Percentiles rank a stretch among this genome's conserved stretches.
Conservation (phyloP, 92 coral and sea anemone genomes). For the Bergia puertoricense region DNA sequence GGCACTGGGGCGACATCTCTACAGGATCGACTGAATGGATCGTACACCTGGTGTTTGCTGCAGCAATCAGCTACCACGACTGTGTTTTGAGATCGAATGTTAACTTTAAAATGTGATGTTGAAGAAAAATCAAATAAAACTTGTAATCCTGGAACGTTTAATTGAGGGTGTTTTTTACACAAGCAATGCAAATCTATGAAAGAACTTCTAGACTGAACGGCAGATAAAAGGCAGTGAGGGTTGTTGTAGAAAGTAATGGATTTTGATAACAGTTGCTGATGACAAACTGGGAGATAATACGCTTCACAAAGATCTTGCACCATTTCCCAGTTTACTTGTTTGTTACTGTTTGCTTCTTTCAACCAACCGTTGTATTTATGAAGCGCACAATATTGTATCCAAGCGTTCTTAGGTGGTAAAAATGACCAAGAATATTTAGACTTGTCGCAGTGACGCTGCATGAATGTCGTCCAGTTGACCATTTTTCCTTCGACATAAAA, state of each 20-base stretch:
- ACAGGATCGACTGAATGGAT: conserved; percentile 20
- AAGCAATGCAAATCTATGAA: neutral
- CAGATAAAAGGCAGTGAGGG: conserved; percentile 16
- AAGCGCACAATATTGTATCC: neutral
- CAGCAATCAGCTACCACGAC: neutral
- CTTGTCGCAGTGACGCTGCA: neutral
- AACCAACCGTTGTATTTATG: neutral
- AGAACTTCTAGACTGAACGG: neutral
- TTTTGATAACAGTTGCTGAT: no score
- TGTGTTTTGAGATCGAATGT: neutral
- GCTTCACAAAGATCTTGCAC: neutral
- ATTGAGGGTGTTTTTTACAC: neutral
- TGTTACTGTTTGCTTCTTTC: neutral
- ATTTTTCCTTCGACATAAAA: neutral
- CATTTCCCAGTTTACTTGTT: no score
- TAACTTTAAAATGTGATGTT: no score
- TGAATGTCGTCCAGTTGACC: neutral
- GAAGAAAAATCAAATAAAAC: no score
- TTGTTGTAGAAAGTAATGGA: neutral
- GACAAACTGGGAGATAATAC: conserved; percentile 17
- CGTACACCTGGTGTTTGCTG: conserved; percentile 2
- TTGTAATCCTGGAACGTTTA: no score
- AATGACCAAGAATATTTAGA: neutral
- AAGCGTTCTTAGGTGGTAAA: neutral
- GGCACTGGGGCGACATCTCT: neutral